phyloP scores from a whole-genome alignment of 2,113 vertebrate species.

The Tachuris rubrigastra region DNA sequence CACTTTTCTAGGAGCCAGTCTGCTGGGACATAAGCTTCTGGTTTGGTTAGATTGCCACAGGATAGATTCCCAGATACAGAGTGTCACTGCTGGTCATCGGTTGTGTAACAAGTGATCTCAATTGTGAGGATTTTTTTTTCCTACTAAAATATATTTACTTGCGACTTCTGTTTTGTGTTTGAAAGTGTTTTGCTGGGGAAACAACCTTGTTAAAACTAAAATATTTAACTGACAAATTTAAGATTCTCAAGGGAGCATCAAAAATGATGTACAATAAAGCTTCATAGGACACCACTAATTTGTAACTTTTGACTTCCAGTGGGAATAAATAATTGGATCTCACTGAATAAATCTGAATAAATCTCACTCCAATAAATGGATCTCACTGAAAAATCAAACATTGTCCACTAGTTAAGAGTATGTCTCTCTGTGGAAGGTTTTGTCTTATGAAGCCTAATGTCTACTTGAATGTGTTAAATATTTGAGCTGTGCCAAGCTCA shows the following conservation, averaged over 20 bases:
- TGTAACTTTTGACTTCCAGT: neutral
- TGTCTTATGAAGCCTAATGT: neutral
- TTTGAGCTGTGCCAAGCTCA: neutral
- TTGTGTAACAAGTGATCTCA: accelerated
- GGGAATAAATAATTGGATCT: neutral
- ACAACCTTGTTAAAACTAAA: neutral
- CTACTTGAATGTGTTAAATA: neutral
- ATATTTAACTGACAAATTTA: neutral
- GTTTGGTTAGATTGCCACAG: neutral
- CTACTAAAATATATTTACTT: neutral
- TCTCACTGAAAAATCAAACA: neutral
- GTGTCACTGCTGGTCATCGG: neutral
- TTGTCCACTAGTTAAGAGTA: neutral
- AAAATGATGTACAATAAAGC: neutral
- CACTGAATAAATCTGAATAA: neutral
- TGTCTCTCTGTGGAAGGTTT: neutral
- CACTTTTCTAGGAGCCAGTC: neutral
- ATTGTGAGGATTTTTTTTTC: neutral
- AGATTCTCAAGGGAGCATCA: neutral
- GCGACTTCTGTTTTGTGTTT: neutral
- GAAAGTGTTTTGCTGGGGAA: neutral
- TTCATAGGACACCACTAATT: neutral
- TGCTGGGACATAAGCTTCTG: neutral
- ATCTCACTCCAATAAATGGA: too few relatives aligned
- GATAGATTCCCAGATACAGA: neutral